Conservation (phyloP, 2,113 vertebrate genomes). For the Athene noctua region DNA sequence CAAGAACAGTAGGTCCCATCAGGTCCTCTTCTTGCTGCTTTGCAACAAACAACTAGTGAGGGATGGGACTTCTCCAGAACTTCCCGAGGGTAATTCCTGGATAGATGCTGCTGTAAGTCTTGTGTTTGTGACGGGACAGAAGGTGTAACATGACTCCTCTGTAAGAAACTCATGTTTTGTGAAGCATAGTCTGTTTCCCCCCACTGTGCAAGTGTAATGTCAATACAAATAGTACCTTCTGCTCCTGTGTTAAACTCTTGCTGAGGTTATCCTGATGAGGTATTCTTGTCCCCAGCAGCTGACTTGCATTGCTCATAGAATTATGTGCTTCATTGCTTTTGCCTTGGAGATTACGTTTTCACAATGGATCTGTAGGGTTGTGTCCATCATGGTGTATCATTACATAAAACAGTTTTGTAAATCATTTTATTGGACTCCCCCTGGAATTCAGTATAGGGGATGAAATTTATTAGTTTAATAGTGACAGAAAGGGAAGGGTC, state of each 20-base stretch:
- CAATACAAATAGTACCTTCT: not conserved
- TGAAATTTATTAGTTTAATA: not conserved
- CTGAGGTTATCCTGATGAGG: not conserved
- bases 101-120: not conserved
- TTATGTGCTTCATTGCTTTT: not conserved
- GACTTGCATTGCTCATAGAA: not conserved
- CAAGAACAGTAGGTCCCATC: fast-evolving
- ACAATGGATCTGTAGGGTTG: fast-evolving
- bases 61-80: not conserved
- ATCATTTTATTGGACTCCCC: not conserved
- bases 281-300: not conserved
- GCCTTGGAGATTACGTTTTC: not conserved
- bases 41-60: not conserved
- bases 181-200: not conserved
- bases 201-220: not conserved
- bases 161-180: not conserved
- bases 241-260: not conserved
- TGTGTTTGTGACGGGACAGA: not conserved
- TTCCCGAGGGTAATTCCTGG: not conserved
- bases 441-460: fast-evolving
- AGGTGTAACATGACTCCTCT: not conserved
- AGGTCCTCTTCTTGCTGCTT: not conserved
- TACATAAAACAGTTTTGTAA: not conserved
- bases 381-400: not conserved
- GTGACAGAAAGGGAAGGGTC: not conserved